Evolutionary conservation across 2,113 vertebrate genomes (phyloP).

Genomic region (Pseudopipra pipra): DNA sequence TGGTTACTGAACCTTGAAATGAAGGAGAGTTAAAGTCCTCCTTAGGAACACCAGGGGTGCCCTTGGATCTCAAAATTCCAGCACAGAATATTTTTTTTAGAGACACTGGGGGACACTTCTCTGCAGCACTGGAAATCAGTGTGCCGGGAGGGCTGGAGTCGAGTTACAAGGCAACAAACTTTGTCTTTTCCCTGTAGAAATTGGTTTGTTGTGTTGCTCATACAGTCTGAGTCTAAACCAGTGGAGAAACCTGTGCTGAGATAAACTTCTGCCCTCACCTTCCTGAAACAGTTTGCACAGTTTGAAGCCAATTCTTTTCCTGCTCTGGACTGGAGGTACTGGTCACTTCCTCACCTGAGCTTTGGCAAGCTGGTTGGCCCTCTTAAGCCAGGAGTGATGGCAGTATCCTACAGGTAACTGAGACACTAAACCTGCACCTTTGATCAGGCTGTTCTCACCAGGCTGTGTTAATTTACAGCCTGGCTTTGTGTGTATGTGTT

Average conservation of each 20-base stretch:
- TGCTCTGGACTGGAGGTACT: neutral
- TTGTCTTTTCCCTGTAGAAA: no score
- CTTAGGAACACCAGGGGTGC: neutral
- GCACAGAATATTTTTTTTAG: rapidly evolving
- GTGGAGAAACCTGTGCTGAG: neutral
- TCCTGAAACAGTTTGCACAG: neutral
- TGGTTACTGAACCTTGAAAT: neutral
- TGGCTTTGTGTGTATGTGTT: rapidly evolving
- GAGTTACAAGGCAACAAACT: neutral
- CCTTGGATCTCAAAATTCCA: neutral
- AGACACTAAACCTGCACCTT: neutral
- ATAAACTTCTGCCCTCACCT: neutral
- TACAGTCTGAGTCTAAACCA: neutral
- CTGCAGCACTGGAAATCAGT: neutral
- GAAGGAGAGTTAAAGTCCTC: neutral
- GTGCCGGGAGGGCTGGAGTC: neutral
- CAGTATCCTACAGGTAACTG: neutral
- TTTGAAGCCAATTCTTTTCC: neutral
- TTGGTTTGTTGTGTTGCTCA: neutral
- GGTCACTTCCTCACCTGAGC: neutral
- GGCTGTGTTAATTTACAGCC: neutral
- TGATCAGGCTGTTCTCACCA: neutral
- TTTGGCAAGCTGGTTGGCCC: no score
- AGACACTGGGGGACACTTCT: rapidly evolving
- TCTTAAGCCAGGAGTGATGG: neutral